Conservation (phyloP, 2,888 invertebrate species). For the Nephrotoma guestfalica region DNA sequence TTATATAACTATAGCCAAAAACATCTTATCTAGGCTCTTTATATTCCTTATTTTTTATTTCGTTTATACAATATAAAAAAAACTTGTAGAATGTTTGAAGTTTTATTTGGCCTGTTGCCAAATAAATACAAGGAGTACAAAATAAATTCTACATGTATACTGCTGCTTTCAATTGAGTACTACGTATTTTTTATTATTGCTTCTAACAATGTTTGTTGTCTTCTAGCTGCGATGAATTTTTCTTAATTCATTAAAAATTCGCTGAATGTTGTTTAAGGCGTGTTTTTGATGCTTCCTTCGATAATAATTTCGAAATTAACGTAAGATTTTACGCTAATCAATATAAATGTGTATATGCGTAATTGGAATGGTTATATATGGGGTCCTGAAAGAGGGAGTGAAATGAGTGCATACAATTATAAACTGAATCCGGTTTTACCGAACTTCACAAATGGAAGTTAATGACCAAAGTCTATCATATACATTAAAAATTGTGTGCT, state of each 20-base stretch:
- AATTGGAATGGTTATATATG: not conserved
- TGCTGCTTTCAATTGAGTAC: not conserved
- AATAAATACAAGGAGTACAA: not conserved
- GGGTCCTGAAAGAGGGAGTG: not conserved
- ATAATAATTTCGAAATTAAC: not conserved
- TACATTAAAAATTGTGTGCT: too few species aligned
- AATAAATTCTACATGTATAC: not conserved
- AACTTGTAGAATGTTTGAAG: slow-evolving; percentile 3
- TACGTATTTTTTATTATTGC: not conserved
- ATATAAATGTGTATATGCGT: not conserved
- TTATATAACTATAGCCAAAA: not conserved
- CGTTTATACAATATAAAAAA: not conserved
- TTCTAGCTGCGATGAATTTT: not conserved
- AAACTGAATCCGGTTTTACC: too few species aligned
- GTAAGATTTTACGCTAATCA: not conserved
- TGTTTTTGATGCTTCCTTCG: not conserved
- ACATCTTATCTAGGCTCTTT: slow-evolving; percentile 2
- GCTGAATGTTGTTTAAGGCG: not conserved
- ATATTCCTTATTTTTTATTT: not conserved
- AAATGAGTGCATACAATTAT: not conserved
- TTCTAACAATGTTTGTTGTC: not conserved
- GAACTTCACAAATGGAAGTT: too few species aligned
- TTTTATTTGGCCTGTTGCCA: not conserved
- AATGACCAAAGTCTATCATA: too few species aligned
- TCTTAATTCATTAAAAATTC: not conserved